Evolutionary conservation across 2,113 vertebrate genomes (phyloP).

Genomic region (Cebus imitator): DNA sequence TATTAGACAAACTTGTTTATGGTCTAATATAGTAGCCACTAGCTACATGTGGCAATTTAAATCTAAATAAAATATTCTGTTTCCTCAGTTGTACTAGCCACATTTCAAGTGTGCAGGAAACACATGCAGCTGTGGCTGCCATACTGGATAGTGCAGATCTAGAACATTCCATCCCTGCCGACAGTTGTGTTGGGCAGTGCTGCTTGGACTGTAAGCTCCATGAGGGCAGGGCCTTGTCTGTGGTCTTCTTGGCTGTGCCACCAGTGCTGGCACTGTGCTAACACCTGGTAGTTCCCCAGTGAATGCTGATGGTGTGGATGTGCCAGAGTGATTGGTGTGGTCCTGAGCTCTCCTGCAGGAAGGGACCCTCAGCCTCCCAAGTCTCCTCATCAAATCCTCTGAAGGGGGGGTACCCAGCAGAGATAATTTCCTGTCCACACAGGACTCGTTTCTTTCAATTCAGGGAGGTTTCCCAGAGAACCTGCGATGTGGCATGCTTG

Average conservation of each 20-base stretch:
- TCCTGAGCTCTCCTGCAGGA: not conserved
- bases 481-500: accelerated
- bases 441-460: not conserved
- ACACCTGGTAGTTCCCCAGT: not conserved
- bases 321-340: accelerated
- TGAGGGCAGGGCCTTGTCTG: not conserved
- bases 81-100: accelerated
- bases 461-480: not conserved
- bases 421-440: not conserved
- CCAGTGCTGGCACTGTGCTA: not conserved
- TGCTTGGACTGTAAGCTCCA: not conserved
- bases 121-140: not conserved
- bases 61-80: not conserved
- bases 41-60: not conserved
- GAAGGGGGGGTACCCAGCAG: not conserved
- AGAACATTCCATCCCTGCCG: not conserved
- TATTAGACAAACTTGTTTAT: not conserved
- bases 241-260: not conserved
- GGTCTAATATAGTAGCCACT: accelerated
- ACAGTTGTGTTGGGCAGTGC: too few species aligned
- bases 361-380: too few species aligned
- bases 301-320: accelerated
- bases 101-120: not conserved
- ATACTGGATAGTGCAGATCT: not conserved
- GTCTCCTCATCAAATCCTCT: not conserved